These are phyloP conservation scores for Spizella passerina DNA, from an alignment of 2,797 vertebrate genomes.

Conservation along the genomic window DNA sequence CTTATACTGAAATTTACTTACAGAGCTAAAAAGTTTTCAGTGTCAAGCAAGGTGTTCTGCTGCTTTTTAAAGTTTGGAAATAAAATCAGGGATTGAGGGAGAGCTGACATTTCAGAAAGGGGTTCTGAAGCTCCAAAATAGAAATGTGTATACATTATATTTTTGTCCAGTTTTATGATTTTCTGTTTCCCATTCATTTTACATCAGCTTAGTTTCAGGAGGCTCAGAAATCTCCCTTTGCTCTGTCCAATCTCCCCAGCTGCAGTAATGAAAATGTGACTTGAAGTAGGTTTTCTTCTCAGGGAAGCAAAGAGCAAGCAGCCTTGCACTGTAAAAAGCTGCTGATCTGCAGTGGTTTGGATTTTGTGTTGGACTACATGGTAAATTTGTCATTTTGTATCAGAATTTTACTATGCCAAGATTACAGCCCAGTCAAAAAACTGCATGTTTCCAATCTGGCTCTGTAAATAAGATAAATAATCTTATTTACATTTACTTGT, in stretches of 20 bases:
- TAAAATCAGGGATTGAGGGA: background rate
- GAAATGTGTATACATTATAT: background rate
- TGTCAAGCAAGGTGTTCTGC: background rate
- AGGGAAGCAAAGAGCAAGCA: background rate
- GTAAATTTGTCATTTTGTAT: background rate
- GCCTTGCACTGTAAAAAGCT: background rate
- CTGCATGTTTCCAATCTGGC: background rate
- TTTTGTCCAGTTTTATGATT: background rate
- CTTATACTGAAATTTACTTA: background rate
- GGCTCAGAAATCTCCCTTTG: background rate
- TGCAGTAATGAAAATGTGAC: background rate
- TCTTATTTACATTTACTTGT: slow-evolving; percentile 9
- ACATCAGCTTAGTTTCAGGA: background rate
- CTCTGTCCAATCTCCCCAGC: background rate
- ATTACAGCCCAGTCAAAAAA: background rate
- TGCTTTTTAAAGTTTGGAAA: background rate
- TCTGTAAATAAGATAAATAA: no score
- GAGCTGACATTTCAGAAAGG: background rate
- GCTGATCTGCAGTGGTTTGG: background rate
- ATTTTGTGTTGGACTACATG: background rate
- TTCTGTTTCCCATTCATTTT: background rate
- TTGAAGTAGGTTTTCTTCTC: background rate
- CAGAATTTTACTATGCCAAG: background rate
- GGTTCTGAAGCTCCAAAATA: background rate
- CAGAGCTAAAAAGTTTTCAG: background rate